Conservation (phyloP, 2,888 invertebrate genomes). For the Pandemis corylana region DNA sequence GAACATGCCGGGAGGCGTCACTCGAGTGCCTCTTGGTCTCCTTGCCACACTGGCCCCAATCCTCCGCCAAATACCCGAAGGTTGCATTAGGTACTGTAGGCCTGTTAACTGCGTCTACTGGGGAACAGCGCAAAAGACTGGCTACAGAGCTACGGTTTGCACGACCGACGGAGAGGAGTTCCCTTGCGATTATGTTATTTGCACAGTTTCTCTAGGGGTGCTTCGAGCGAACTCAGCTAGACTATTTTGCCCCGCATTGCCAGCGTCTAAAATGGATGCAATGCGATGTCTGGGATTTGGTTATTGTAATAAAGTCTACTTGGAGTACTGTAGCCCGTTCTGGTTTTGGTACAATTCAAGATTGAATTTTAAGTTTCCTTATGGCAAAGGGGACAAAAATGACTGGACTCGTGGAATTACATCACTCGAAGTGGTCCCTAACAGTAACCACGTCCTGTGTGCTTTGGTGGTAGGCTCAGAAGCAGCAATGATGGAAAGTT, state of each 20-base stretch:
- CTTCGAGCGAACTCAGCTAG: constrained; percentile 86
- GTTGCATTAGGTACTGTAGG: constrained; percentile 87
- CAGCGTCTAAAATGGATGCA: constrained; percentile 88
- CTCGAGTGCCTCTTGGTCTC: constrained; percentile 87
- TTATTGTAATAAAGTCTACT: constrained; percentile 90
- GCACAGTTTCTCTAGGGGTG: constrained; percentile 91
- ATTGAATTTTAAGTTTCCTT: constrained; percentile 86
- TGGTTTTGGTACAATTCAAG: constrained; percentile 88
- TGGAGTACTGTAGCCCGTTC: constrained; percentile 90
- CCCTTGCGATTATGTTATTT: constrained; percentile 91
- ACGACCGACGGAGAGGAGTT: constrained; percentile 89
- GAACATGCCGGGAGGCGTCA: constrained; percentile 85
- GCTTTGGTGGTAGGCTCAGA: constrained; percentile 89
- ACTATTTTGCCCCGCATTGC: constrained; percentile 89
- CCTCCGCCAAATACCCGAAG: constrained; percentile 86
- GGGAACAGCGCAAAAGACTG: constrained; percentile 84
- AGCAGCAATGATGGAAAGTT: constrained; percentile 87
- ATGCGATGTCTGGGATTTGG: constrained; percentile 89
- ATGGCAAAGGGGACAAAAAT: constrained; percentile 80
- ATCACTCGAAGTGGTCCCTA: constrained; percentile 87
- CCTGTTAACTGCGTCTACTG: constrained; percentile 89
- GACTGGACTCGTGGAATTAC: constrained; percentile 91
- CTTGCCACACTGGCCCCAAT: constrained; percentile 87
- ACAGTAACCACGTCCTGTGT: constrained; percentile 89
- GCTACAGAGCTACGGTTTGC: constrained; percentile 83